Base-by-base conservation (phyloP, 2,113 vertebrate genomes). In the Carassius gibelio region DNA sequence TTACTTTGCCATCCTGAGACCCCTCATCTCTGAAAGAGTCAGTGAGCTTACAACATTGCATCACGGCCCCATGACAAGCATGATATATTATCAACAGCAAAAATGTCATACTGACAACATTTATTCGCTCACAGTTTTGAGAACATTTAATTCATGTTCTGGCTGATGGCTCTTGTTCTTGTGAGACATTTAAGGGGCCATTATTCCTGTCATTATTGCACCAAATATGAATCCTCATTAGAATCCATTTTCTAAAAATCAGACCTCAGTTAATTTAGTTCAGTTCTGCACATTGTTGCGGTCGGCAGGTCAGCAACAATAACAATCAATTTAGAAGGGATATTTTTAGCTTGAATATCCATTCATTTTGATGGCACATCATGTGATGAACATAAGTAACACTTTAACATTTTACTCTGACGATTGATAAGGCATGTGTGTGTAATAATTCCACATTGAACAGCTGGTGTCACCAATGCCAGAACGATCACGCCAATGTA, bases 201-300 rank as follows among this genome's bases (percentile, higher is more conserved):
- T 88, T 88, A 75, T 75, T 86, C 66, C 84, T 88, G 59, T 83
- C 90, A 84, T 81, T 94, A 94, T 94, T 95, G 93, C 93, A 94
- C 93, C 91, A 83, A 52, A 85, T 86, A 66, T 38, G 77, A 87
- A 91, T 86, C 19, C 4, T 88, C 88, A 90, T 88, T 89, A 82
- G 0, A 81, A 84, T 90, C 83, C 89, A n/a, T 76, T 83, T 11
- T 77, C 64, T 42, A 78, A 74, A 88, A 74, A 83, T 45, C 76
- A 30, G 83, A 3, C 52, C 50, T 61, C 77, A 66, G 50, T 77
- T 69, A 9, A 55, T 38, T 59, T 61, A 59, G 19, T 57, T 82
- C 84, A 66, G 30, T 69, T 48, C 23, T 26, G 13, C 48, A 68
- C 42, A 59, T 59, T 15, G 19, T 11, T 50, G 74, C 83, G 83